Base-by-base conservation (phyloP, 2,888 invertebrate species). In the Nomada flava region DNA sequence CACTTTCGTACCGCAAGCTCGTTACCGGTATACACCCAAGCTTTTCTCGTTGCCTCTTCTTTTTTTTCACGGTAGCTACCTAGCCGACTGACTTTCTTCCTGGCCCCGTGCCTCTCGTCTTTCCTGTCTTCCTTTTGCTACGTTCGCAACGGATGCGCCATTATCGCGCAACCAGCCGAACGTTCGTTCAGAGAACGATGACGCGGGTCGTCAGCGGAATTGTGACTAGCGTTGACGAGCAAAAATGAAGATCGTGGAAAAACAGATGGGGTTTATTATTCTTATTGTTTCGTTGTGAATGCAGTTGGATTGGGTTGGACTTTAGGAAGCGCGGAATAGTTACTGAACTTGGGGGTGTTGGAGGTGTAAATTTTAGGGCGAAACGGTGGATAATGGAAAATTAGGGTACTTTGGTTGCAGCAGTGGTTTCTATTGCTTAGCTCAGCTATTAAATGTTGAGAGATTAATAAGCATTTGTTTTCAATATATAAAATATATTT, bases 1-100 rank as follows among this genome's bases (percentile, higher is more conserved):
- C 23, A 47, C 69, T 76, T 81, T 82, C 82, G 69, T 36, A 76
- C 81, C 81, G 76, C 82, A 76, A 73, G 60, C 82, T 83, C 81
- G 82, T 83, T 83, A 83, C 81, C 81, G 73, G 77, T 81, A 73
- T 36, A 36, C 36, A 36, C 47, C 67, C 57, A 36, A n/a, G 50
- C 53, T 69, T 80, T 76, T 73, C 72, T 72, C 23, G 60, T 62
- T 71, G 60, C 60, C 65, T 74, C 65, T 81, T 70, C n/a, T 55
- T 63, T 71, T 75, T n/a, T 1, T 71, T n/a, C 44, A 11, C 29
- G 2, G n/a, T 23, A 55, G 64, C 63, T 47, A 70, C 76, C 20
- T 47, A 26, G 55, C 55, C 65, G 26, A 2, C 63, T 36, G 36
- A 26, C 57, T 70, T 65, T 47, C 69, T 60, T 53, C 69, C 20